A percentile compares a stretch with the other conserved stretches of the same genome.
phyloP scores from a whole-genome alignment of 2,888 invertebrate genomes.

The Abrostola triplasia region DNA sequence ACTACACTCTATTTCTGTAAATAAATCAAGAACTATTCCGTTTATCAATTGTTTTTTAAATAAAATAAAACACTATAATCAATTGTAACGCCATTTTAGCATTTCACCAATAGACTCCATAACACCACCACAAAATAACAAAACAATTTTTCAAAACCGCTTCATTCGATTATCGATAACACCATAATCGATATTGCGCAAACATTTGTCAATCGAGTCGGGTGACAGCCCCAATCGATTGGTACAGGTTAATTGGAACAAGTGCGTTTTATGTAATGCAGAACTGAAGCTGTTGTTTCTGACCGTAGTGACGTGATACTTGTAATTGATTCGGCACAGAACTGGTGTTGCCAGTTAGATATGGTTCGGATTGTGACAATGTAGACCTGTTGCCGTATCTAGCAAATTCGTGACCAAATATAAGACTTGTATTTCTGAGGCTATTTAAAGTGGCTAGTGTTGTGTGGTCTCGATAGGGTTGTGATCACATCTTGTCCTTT shows the following conservation, averaged over 20 bases:
- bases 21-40: too few relatives aligned
- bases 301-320: conserved; percentile 40
- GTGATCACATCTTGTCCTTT: conserved; percentile 10
- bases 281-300: conserved; percentile 30
- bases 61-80: neutral
- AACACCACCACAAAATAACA: conserved; percentile 33
- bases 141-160: conserved; percentile 26
- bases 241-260: conserved; percentile 59
- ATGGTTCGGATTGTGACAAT: conserved; percentile 52
- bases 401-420: conserved; percentile 40
- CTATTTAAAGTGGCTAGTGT: conserved; percentile 21
- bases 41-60: neutral
- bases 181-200: conserved; percentile 50
- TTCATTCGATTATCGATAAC: conserved; percentile 17
- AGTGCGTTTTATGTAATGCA: conserved; percentile 64
- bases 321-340: conserved; percentile 39
- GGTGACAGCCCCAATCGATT: conserved; percentile 57
- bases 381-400: conserved; percentile 32
- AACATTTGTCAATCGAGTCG: conserved; percentile 45
- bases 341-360: conserved; percentile 51
- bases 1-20: too few relatives aligned
- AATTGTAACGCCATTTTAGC: conserved; percentile 29
- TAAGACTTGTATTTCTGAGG: conserved; percentile 27
- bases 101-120: conserved; percentile 18
- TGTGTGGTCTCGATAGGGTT: conserved; percentile 17